Conservation (phyloP, 2,113 vertebrate species). For the Gallinago paraguaiae region DNA sequence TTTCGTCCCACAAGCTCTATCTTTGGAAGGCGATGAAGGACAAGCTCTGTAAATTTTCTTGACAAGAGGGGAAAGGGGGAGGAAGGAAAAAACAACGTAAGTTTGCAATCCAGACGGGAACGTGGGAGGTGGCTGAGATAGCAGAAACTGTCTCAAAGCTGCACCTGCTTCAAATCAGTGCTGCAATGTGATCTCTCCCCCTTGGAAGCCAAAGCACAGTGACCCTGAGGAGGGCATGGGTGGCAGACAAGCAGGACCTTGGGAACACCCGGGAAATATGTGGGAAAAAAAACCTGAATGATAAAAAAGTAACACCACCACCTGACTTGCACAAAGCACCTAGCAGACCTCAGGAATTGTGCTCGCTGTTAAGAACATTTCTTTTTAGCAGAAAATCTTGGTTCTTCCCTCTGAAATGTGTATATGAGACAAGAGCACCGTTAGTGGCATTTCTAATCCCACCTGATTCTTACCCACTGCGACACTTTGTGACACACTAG, state of each 20-base stretch:
- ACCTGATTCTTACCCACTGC: neutral
- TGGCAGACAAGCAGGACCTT: conserved; percentile 17
- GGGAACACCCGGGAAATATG: neutral
- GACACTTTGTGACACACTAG: neutral
- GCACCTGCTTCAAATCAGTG: conserved; percentile 49
- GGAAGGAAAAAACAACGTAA: neutral
- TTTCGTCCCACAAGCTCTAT: conserved; percentile 31
- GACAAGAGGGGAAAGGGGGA: conserved; percentile 25
- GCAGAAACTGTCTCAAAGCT: conserved; percentile 33
- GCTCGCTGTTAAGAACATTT: neutral
- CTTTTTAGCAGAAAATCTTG: neutral
- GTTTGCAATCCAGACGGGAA: conserved; percentile 50
- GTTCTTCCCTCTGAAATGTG: neutral
- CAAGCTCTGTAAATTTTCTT: conserved; percentile 52
- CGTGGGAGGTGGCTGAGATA: conserved; percentile 60
- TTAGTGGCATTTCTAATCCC: neutral
- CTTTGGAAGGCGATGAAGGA: conserved; percentile 56
- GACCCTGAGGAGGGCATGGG: neutral
- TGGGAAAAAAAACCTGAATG: neutral
- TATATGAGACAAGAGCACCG: neutral
- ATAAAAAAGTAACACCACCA: neutral
- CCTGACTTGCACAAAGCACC: neutral
- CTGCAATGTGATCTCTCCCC: conserved; percentile 22
- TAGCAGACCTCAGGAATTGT: neutral
- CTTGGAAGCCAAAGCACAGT: neutral